A percentile compares a stretch with the other conserved stretches of the same genome.
phyloP scores from a whole-genome alignment of 2,888 invertebrate species.

The Sthenelais limicola region DNA sequence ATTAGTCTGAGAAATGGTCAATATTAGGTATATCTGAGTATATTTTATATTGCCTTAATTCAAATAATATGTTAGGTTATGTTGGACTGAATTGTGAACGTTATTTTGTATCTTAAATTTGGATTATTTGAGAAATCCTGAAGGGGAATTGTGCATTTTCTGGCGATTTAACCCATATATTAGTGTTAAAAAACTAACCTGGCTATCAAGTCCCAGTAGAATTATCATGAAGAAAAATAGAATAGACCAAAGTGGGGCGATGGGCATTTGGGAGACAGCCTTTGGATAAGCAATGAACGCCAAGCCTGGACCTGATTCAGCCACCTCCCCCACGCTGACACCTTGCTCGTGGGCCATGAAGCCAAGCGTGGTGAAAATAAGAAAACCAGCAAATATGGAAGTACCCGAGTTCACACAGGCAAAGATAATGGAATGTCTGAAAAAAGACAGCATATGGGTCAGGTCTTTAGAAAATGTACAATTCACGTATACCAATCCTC shows the following conservation, averaged over 20 bases:
- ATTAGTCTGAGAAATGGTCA: no score
- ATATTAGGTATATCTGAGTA: no score
- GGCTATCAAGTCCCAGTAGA: conserved; percentile 78
- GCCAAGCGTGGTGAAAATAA: conserved; percentile 66
- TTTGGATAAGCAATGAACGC: conserved; percentile 78
- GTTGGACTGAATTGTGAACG: no score
- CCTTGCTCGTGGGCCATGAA: conserved; percentile 58
- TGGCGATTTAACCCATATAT: no score
- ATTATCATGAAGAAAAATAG: conserved; percentile 80
- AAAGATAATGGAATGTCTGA: conserved; percentile 67
- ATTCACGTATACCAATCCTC: no score
- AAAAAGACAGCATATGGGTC: no score
- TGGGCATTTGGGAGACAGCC: conserved; percentile 77
- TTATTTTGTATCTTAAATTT: no score
- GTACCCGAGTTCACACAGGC: conserved; percentile 65
- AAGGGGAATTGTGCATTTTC: no score
- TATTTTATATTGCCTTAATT: no score
- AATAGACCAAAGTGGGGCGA: conserved; percentile 77
- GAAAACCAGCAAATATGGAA: conserved; percentile 66
- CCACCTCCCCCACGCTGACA: conserved; percentile 59
- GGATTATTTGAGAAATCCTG: no score
- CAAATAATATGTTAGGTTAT: no score
- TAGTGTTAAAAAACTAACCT: conserved; percentile 71
- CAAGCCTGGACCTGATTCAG: conserved; percentile 62
- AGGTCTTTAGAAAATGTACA: no score